Percentiles rank a stretch among this genome's conserved stretches.
Evolutionary conservation across 23 tunicate genomes (phyloP).

Genomic region (Trididemnum nubilum): DNA sequence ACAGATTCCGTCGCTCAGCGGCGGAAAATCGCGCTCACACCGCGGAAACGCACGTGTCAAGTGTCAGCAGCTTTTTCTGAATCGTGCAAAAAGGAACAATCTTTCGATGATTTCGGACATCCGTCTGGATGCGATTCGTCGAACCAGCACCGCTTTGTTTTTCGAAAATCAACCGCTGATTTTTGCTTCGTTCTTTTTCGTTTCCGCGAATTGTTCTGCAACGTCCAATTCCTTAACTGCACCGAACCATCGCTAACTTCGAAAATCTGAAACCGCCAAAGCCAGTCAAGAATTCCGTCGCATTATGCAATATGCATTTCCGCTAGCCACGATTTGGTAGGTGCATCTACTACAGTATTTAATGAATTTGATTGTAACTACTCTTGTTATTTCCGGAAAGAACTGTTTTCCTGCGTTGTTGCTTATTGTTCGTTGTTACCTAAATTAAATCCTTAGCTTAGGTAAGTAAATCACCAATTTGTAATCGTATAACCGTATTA

Average conservation of each 20-base stretch:
- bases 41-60: conserved; percentile 28
- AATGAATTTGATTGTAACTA: too few relatives aligned
- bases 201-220: neutral
- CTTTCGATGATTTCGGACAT: conserved; percentile 39
- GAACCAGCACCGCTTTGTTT: conserved; percentile 84
- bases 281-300: too few relatives aligned
- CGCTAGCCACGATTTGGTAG: too few relatives aligned
- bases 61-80: conserved; percentile 50
- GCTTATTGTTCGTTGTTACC: too few relatives aligned
- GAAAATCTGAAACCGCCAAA: conserved; percentile 70
- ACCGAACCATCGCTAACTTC: conserved; percentile 41
- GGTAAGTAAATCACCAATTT: too few relatives aligned
- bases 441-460: too few relatives aligned
- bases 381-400: too few relatives aligned
- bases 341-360: too few relatives aligned
- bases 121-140: conserved; percentile 71
- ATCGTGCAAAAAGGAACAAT: conserved; percentile 55
- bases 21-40: conserved; percentile 16
- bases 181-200: conserved; percentile 27
- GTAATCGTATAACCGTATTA: too few relatives aligned
- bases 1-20: conserved; percentile 6
- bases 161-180: neutral
- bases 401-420: too few relatives aligned
- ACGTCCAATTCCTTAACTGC: conserved; percentile 62
- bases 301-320: too few relatives aligned